These are phyloP conservation scores for Malurus elegans DNA, from an alignment of 2,113 vertebrate genomes.

Conservation along the genomic window DNA sequence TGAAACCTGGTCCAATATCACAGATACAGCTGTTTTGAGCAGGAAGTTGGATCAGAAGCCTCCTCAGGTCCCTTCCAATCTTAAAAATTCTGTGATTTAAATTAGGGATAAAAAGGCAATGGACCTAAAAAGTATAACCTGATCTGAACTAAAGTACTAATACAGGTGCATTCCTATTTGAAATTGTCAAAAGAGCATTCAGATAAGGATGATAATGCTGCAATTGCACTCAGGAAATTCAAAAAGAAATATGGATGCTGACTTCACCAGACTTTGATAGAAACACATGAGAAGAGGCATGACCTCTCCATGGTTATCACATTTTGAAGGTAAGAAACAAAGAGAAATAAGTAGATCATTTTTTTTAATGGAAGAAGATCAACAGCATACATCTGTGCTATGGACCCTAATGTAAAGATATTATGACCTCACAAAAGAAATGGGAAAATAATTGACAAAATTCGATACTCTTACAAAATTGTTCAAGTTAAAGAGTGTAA, in stretches of 20 bases:
- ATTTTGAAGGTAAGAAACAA: background rate
- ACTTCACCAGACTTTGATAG: background rate
- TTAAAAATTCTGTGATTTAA: background rate
- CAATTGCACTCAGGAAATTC: background rate
- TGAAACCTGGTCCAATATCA: background rate
- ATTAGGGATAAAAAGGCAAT: background rate
- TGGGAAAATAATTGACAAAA: background rate
- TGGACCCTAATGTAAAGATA: background rate
- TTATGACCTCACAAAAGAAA: background rate
- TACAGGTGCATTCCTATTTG: background rate
- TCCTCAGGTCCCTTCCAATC: background rate
- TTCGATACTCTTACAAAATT: background rate
- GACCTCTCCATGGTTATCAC: background rate
- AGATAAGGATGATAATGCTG: background rate
- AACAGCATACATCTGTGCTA: background rate
- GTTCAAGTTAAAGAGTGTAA: background rate
- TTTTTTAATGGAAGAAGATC: background rate
- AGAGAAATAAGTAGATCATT: background rate
- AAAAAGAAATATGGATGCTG: background rate
- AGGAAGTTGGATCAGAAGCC: background rate
- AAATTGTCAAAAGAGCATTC: background rate
- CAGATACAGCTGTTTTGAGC: background rate
- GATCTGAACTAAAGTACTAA: background rate
- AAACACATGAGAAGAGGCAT: background rate
- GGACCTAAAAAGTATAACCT: background rate